Evolutionary conservation across 2,113 vertebrate species (phyloP).

Genomic region (Synodontis membranacea): DNA sequence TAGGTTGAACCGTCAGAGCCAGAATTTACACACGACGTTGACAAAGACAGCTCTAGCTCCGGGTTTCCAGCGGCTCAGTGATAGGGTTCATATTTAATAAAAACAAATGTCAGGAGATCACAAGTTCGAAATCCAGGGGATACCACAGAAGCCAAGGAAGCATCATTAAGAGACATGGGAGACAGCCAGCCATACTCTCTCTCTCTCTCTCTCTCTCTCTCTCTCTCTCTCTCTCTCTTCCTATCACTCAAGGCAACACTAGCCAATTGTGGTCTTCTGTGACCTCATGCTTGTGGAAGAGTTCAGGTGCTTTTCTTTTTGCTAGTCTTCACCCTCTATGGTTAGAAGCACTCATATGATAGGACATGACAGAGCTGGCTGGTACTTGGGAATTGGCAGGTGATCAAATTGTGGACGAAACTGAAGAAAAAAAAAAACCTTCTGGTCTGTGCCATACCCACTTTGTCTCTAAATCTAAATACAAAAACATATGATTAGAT

Average conservation of each 20-base stretch:
- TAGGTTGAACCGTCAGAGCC: neutral
- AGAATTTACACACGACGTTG: neutral
- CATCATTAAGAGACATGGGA: neutral
- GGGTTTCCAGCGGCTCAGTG: neutral
- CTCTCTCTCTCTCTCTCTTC: neutral
- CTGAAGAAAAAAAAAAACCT: neutral
- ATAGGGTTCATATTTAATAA: neutral
- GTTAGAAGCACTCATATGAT: neutral
- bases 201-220: neutral
- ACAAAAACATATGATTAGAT: neutral
- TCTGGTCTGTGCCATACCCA: neutral
- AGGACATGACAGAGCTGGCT: neutral
- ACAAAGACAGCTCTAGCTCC: neutral
- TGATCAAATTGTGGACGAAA: neutral
- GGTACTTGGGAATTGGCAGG: neutral
- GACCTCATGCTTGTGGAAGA: neutral
- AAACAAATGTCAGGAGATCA: neutral
- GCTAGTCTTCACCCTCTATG: neutral
- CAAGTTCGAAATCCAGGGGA: neutral
- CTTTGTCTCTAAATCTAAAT: neutral
- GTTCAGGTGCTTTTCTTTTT: neutral
- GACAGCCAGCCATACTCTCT: neutral
- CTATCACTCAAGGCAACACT: neutral
- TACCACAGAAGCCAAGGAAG: neutral
- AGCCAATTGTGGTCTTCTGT: neutral